A percentile compares a stretch with the other conserved stretches of the same genome.
phyloP scores from a whole-genome alignment of 1,140 invertebrate genomes.

The Hylaeus volcanicus region DNA sequence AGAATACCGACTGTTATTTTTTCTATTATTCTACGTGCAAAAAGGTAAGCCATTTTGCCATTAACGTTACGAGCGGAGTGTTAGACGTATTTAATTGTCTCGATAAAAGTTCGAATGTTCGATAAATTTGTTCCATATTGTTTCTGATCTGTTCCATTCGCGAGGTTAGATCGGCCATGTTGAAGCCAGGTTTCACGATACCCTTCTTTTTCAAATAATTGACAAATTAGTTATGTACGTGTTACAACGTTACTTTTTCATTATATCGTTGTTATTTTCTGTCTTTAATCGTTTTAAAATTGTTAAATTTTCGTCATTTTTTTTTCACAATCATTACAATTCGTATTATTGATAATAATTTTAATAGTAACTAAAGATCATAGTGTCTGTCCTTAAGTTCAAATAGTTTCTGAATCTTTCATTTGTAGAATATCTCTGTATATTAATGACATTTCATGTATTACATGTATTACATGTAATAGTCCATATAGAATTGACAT shows the following conservation, averaged over 20 bases:
- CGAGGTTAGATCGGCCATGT: conserved; percentile 78
- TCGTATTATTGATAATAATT: neutral
- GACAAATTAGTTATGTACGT: conserved; percentile 1
- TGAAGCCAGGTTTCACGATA: conserved; percentile 61
- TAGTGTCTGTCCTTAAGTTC: neutral
- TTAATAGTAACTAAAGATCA: neutral
- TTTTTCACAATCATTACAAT: neutral
- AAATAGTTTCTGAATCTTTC: neutral
- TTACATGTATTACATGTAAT: neutral
- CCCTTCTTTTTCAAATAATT: conserved; percentile 42
- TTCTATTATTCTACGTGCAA: conserved; percentile 91
- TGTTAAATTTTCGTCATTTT: neutral
- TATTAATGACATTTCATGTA: neutral
- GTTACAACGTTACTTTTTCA: neutral
- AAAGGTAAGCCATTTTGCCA: conserved; percentile 83
- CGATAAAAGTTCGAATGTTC: neutral
- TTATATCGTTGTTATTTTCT: neutral
- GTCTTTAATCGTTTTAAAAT: neutral
- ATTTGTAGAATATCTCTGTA: too few species aligned
- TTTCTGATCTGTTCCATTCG: conserved; percentile 25
- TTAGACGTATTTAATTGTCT: neutral
- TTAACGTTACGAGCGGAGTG: neutral
- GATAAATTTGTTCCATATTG: conserved; percentile 61
- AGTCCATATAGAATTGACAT: neutral
- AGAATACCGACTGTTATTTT: conserved; percentile 91